phyloP scores from a whole-genome alignment of 2,113 vertebrate genomes.

The Solenodon paradoxus region DNA sequence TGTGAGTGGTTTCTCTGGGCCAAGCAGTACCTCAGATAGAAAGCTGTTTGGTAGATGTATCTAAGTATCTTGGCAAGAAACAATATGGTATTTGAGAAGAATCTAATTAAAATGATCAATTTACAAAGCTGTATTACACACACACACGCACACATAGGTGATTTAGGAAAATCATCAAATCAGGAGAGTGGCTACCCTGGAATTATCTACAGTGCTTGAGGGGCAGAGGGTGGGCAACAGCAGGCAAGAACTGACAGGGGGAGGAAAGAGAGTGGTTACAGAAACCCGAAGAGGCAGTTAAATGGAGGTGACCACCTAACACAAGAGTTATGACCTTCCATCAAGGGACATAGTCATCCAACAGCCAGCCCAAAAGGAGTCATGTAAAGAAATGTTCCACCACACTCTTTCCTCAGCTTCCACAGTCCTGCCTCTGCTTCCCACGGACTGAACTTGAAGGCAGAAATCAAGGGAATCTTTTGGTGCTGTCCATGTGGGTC shows the following conservation, averaged over 20 bases:
- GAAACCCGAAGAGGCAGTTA: neutral
- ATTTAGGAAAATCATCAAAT: neutral
- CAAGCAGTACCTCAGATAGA: neutral
- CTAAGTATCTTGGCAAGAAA: neutral
- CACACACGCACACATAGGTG: too few relatives aligned
- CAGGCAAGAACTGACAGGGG: neutral
- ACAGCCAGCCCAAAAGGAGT: neutral
- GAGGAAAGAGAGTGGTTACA: neutral
- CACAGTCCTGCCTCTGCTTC: neutral
- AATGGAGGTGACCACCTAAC: too few relatives aligned
- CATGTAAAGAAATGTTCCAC: neutral
- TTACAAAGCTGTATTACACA: neutral
- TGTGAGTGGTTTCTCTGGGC: neutral
- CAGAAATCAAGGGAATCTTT: neutral
- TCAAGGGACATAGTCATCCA: neutral
- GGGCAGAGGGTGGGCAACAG: too few relatives aligned
- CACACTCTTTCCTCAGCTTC: neutral
- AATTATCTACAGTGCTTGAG: too few relatives aligned
- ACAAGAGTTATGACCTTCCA: neutral
- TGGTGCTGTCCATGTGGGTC: fast-evolving
- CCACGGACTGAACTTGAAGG: neutral
- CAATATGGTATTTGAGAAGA: neutral
- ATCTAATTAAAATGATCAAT: neutral
- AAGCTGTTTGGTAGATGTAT: neutral
- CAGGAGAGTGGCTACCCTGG: neutral